Evolutionary conservation across 2,113 vertebrate species (phyloP), one percentile per base, ranked within the genome.

Genomic region (Limanda limanda): DNA sequence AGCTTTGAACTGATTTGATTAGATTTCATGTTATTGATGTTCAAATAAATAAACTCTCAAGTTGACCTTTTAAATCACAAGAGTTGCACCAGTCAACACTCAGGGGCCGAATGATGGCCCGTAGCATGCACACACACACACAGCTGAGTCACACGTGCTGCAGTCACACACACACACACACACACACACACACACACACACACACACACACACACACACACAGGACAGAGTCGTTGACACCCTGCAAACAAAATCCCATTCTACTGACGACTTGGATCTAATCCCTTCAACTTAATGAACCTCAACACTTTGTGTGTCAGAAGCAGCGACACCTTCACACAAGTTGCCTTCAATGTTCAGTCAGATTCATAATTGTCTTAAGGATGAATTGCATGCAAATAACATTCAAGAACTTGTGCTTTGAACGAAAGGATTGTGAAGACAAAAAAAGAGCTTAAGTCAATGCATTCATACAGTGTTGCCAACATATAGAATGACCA

Each of bases 21-120:
- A 64, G 68, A 54, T n/a, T 47, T 51, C 35, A 72, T 31, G 31
- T 52, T 37, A 27, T 23, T 64, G 47, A 68, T 52, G 52, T 65
- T 59, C 31, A 62, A 56, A 78, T 40, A 35, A 55, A 68, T 72
- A 64, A 21, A 56, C 21, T 48, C 52, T 2, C 60, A 13, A 82
- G 70, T 45, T 87, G 71, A 78, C 67, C 71, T 72, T 48, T 48
- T 74, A 47, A 58, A 13, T 70, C 42, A 57, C 10, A 51, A 62
- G 48, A 77, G 57, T 1, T 59, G 52, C 66, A 71, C 51, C 3
- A 62, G 17, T 25, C 56, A 76, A 51, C 61, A 72, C 17, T 20
- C 40, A 42, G 40, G 40, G 40, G 40, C 40, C 40, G 40, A 42
- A 42, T 42, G 40, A 37, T 10, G 35, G 35, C 35, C 35, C 35